Conservation (phyloP, 2,113 vertebrate species). For the Chaetodon auriga region DNA sequence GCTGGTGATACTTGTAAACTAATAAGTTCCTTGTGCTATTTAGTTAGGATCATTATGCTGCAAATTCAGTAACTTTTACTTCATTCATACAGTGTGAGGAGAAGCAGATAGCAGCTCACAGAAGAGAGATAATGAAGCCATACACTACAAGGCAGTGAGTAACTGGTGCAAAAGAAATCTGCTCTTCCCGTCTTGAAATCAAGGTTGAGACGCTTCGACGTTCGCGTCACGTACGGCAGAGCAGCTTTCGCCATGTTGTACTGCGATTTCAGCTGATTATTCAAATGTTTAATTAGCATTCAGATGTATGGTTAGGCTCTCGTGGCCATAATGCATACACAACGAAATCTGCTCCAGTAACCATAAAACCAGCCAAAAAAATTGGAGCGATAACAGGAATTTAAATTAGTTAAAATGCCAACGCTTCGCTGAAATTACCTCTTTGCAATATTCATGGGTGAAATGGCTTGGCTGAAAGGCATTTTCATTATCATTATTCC, state of each 20-base stretch:
- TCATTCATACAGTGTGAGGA: conserved; percentile 14
- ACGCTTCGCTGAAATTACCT: conserved; percentile 76
- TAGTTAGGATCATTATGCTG: conserved; percentile 87
- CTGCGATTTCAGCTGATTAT: conserved; percentile 69
- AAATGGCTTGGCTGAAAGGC: conserved; percentile 79
- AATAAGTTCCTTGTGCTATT: conserved; percentile 89
- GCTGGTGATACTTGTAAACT: conserved; percentile 90
- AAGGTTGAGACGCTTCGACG: conserved; percentile 32
- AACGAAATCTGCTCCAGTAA: conserved; percentile 70
- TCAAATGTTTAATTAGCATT: conserved; percentile 80
- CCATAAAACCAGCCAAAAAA: conserved; percentile 64
- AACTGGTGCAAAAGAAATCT: background rate
- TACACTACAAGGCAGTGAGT: background rate
- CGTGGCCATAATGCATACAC: conserved; percentile 67
- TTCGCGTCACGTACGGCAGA: conserved; percentile 11
- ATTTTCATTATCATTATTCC: conserved; percentile 81
- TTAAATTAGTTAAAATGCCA: conserved; percentile 84
- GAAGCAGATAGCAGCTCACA: conserved; percentile 41
- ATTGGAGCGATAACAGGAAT: conserved; percentile 72
- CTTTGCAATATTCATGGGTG: conserved; percentile 81
- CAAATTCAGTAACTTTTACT: conserved; percentile 79
- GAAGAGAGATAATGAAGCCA: background rate
- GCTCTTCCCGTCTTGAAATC: conserved; percentile 77
- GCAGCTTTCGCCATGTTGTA: conserved; percentile 19
- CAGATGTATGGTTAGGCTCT: conserved; percentile 69